Percentiles rank a stretch among this genome's conserved stretches.
phyloP scores from a whole-genome alignment of 2,113 vertebrate genomes.

The Fregata magnificens region DNA sequence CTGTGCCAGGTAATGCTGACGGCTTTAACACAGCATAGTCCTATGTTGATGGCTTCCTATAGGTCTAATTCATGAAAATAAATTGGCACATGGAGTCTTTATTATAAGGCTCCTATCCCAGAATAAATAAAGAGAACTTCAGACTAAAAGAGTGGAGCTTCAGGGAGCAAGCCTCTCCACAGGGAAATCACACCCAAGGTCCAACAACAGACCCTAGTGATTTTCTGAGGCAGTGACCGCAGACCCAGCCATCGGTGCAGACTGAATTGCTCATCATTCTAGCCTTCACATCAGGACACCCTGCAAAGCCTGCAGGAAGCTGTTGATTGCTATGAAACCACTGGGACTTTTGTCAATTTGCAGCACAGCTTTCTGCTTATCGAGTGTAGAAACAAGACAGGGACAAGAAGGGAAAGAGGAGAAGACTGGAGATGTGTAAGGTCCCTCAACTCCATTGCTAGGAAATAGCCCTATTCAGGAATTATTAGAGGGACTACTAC shows the following conservation, averaged over 20 bases:
- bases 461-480: background rate
- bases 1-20: rapidly evolving
- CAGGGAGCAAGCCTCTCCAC: background rate
- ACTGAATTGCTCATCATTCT: background rate
- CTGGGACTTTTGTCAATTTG: background rate
- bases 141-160: background rate
- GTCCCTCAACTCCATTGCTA: background rate
- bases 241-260: background rate
- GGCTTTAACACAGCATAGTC: background rate
- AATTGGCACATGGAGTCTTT: background rate
- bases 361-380: background rate
- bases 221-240: background rate
- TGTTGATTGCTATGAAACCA: background rate
- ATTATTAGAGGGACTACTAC: background rate
- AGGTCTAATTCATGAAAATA: background rate
- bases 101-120: background rate
- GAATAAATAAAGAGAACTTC: background rate
- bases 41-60: background rate
- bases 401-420: background rate
- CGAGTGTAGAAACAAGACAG: background rate
- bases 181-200: background rate
- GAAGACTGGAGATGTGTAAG: background rate
- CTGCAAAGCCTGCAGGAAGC: background rate
- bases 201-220: background rate
- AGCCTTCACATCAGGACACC: background rate